Evolutionary conservation across 64 coral and sea anemone species (phyloP), one percentile per base, ranked within the genome.

Genomic region (Pachyseris speciosa): DNA sequence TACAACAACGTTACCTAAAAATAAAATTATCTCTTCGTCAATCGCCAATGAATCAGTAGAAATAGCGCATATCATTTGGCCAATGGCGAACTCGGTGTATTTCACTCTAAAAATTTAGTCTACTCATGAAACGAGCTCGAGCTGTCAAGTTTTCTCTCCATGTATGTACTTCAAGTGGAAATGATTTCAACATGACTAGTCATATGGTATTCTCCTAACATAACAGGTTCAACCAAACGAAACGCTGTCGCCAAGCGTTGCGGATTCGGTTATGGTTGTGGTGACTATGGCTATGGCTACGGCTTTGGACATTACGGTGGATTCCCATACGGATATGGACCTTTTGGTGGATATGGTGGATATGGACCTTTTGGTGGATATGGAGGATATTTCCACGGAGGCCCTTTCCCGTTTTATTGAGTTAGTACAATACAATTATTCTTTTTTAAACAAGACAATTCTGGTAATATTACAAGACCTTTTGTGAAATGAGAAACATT

Each of bases 321-420:
- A 44, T 41, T 19, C 20, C 5, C 16, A 24, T 41, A n/a, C n/a
- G 74, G 87, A 13, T 83, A 68, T 17, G 86, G 70, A 36, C 29
- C 30, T 74, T 75, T 49, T 13, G 88, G 75, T 10, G 88, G 88
- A 61, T 83, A 84, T 48, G 81, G 60, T 52, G 74, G 87, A 32
- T 89, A 41, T 24, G 69, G 80, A 66, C 57, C 55, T 32, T 84
- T 39, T 4, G 64, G 58, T 69, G 72, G 72, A 89, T 79, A 67
- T 64, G 55, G 50, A 16, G 67, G 84, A 72, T 87, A 73, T 22
- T 44, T 67, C 20, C 88, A 79, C 9, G 89, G 89, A 50, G 32
- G 77, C 33, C 77, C 77, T 27, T 61, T 42, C 22, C 77, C 77
- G 27, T 81, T 39, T 26, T 81, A 81, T n/a, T 81, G 63, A 26